A percentile compares a stretch with the other conserved stretches of the same genome.
Conservation (phyloP, 2,113 vertebrate genomes). For the Rattus norvegicus region DNA sequence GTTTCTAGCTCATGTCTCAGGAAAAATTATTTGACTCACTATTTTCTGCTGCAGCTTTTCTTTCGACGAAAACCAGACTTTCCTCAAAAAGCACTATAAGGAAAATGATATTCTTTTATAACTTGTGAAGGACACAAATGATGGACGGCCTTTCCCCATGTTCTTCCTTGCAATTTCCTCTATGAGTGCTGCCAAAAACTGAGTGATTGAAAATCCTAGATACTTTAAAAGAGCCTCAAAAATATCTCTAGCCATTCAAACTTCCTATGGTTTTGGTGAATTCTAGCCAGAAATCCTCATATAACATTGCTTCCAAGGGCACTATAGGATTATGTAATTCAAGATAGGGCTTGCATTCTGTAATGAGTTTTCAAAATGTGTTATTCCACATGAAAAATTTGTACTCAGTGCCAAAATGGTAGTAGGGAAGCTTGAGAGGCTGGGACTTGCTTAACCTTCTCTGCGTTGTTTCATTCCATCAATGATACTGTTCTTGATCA, state of each 20-base stretch:
- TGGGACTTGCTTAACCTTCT: background rate
- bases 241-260: constrained; percentile 8
- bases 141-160: background rate
- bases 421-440: background rate
- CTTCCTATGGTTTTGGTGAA: constrained; percentile 50
- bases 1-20: background rate
- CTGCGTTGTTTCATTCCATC: background rate
- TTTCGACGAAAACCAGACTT: background rate
- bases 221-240: constrained; percentile 9
- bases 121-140: constrained; percentile 30
- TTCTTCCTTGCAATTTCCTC: background rate
- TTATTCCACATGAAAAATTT: constrained; percentile 13
- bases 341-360: constrained; percentile 6
- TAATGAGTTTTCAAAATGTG: background rate
- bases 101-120: constrained; percentile 36
- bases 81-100: background rate
- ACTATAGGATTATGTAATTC: constrained; percentile 9
- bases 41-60: background rate
- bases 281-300: constrained; percentile 9
- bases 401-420: background rate
- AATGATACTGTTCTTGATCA: constrained; percentile 53
- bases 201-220: constrained; percentile 35
- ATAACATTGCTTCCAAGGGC: background rate
- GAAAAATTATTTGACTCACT: background rate
- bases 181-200: background rate